Conservation (phyloP, 2,888 invertebrate species). For the Harpalus rubripes region DNA sequence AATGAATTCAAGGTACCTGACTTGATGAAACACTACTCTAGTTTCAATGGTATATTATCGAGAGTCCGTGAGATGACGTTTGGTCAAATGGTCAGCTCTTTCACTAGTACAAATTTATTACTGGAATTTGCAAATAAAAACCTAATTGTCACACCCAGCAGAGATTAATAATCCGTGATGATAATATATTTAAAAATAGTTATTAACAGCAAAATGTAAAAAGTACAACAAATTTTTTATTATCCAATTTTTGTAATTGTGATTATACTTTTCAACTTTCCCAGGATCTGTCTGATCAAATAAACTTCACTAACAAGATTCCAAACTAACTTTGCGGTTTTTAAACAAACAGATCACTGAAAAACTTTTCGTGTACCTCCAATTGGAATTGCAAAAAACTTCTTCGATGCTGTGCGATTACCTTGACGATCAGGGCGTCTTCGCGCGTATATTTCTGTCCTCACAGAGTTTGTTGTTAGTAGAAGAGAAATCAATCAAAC, state of each 20-base stretch:
- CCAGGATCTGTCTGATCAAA: not conserved
- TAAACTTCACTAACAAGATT: not conserved
- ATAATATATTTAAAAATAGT: too few relatives aligned
- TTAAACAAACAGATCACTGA: not conserved
- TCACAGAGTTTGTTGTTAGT: slow-evolving; percentile 12
- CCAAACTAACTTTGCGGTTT: not conserved
- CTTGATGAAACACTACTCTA: too few relatives aligned
- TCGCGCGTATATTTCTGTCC: not conserved
- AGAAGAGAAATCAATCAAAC: slow-evolving; percentile 15
- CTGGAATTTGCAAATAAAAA: too few relatives aligned
- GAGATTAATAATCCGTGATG: too few relatives aligned
- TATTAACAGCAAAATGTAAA: too few relatives aligned
- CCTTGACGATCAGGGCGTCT: not conserved
- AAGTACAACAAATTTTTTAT: too few relatives aligned
- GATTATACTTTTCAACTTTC: not conserved
- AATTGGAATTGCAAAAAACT: not conserved
- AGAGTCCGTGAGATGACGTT: too few relatives aligned
- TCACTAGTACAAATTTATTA: too few relatives aligned
- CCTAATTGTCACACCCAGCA: too few relatives aligned
- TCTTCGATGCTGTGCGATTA: not conserved
- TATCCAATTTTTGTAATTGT: not conserved
- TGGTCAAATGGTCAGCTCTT: too few relatives aligned
- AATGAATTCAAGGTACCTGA: too few relatives aligned
- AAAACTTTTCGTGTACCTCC: not conserved
- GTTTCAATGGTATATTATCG: too few relatives aligned